These are phyloP conservation scores for Gryllus longicercus DNA, from an alignment of 2,888 invertebrate species.

Conservation along the genomic window DNA sequence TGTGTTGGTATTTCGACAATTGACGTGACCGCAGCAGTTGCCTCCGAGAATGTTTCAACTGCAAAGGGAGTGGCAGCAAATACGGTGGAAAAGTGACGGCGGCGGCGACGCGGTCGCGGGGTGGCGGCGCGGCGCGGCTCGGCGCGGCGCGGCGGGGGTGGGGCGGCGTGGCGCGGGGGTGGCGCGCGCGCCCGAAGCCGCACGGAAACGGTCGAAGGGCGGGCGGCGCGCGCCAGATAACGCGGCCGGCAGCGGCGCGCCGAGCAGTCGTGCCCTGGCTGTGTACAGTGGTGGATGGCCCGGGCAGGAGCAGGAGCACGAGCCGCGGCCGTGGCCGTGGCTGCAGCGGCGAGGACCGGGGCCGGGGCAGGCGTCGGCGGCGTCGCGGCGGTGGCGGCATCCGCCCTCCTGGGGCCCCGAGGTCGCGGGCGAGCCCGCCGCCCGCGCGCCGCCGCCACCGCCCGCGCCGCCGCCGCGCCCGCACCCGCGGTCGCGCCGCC, in stretches of 20 bases:
- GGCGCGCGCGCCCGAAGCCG: neutral
- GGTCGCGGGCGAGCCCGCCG: no score
- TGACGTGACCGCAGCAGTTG: no score
- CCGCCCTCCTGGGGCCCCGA: neutral
- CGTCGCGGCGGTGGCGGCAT: neutral
- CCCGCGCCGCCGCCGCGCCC: no score
- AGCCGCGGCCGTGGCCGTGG: neutral
- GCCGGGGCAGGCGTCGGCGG: neutral
- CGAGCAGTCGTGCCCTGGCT: conserved; percentile 10
- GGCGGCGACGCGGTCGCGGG: neutral
- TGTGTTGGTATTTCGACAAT: no score
- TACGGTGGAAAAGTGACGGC: neutral
- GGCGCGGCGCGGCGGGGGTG: neutral
- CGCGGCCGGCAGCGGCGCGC: neutral
- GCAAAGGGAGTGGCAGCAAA: no score
- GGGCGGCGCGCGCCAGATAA: neutral
- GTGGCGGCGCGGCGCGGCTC: neutral
- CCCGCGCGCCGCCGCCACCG: no score
- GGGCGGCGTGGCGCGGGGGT: neutral
- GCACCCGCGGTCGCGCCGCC: no score
- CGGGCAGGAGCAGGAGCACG: neutral
- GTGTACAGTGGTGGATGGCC: conserved; percentile 11
- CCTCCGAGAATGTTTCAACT: no score
- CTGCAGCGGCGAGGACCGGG: neutral
- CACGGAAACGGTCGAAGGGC: conserved; percentile 4